phyloP scores from a whole-genome alignment of 2,888 invertebrate species.

The Trachelus iudaicus region DNA sequence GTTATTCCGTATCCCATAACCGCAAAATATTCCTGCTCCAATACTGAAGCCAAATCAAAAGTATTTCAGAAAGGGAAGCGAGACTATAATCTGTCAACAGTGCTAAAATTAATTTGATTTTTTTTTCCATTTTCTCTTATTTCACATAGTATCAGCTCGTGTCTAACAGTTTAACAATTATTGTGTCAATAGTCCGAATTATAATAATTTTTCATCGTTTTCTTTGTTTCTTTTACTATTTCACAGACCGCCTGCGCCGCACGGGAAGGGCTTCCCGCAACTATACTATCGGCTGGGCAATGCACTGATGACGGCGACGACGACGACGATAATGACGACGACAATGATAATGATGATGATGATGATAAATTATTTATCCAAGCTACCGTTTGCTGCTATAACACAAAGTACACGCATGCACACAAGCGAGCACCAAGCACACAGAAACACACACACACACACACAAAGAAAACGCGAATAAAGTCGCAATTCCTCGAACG shows the following conservation, averaged over 20 bases:
- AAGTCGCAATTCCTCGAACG: background rate
- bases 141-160: background rate
- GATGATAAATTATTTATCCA: background rate
- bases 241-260: slow-evolving; percentile 81
- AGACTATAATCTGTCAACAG: background rate
- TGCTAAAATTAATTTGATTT: background rate
- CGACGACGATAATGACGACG: background rate
- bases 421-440: background rate
- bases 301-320: slow-evolving; percentile 42
- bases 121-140: background rate
- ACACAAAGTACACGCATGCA: slow-evolving; percentile 8
- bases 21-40: background rate
- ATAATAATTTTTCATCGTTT: background rate
- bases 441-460: background rate
- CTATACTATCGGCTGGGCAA: slow-evolving; percentile 79
- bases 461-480: background rate
- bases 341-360: background rate
- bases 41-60: background rate
- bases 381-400: slow-evolving; percentile 4
- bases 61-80: background rate
- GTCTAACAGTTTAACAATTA: background rate
- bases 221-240: slow-evolving; percentile 39
- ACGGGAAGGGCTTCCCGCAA: slow-evolving; percentile 84
- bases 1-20: background rate
- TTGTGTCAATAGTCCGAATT: background rate